Conservation (phyloP, 2,888 invertebrate species). For the Beris morrisii region DNA sequence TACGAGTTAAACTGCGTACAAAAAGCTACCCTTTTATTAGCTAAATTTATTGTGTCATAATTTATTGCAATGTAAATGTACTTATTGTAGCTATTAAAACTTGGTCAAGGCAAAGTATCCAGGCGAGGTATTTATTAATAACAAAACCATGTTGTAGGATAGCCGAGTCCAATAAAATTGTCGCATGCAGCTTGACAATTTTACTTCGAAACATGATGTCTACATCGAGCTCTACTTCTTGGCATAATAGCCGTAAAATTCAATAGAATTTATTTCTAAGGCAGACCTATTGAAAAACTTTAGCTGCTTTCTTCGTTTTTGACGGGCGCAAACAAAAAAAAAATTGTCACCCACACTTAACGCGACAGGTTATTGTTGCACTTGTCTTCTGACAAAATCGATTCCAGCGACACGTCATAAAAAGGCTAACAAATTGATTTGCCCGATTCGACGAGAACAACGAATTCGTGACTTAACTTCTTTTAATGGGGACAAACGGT, state of each 20-base stretch:
- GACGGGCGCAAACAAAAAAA: conserved; percentile 10
- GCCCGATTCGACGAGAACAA: conserved; percentile 31
- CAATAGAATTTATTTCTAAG: conserved; percentile 14
- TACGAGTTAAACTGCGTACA: no score
- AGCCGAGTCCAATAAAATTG: conserved; percentile 11
- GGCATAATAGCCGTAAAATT: conserved; percentile 24
- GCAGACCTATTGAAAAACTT: conserved; percentile 3
- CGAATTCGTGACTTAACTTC: conserved; percentile 35
- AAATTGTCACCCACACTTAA: conserved; percentile 29
- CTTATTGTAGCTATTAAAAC: conserved; percentile 14
- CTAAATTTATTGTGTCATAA: conserved; percentile 21
- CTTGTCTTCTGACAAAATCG: conserved; percentile 28
- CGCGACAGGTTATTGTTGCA: conserved; percentile 30
- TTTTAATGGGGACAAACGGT: conserved; percentile 1
- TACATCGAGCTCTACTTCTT: conserved; percentile 12
- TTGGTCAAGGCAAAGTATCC: conserved; percentile 28
- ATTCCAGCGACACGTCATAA: conserved; percentile 28
- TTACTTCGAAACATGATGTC: conserved; percentile 14
- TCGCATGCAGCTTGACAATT: conserved; percentile 14
- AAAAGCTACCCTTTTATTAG: conserved; percentile 22
- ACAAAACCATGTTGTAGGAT: conserved; percentile 7
- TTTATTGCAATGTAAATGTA: conserved; percentile 8
- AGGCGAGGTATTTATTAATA: conserved; percentile 16
- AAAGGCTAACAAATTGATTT: conserved; percentile 34
- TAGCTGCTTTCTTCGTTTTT: conserved; percentile 8